Base-by-base conservation (phyloP, 2,113 vertebrate genomes). In the Pica pica region DNA sequence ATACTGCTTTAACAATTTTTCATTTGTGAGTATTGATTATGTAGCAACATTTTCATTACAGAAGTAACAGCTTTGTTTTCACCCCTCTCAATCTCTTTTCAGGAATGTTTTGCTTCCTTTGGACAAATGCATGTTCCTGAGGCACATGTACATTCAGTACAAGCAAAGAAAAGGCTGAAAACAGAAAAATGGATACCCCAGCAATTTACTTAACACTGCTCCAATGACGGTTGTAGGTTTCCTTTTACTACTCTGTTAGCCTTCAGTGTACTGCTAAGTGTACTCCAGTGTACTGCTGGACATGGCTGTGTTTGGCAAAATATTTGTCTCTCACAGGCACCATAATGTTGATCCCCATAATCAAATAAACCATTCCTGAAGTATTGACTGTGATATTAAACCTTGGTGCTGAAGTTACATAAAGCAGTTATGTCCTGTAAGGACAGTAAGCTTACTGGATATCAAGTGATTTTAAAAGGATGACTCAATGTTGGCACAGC, bases 401-500 rank as follows among this genome's bases (percentile, higher is more conserved):
- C 82, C 37, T 75, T 35, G 67, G 19, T 88, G 80, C 57, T 91
- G 69, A 83, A 83, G 69, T 94, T 94, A 95, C 59, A 95, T 55
- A 95, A 96, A 61, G 78, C 87, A 93, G 65, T 69, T 77, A 84
- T 71, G 79, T 16, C 84, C 57, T 85, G 92, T 76, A 91, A 97
- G 78, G 94, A 89, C 89, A 96, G 57, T 27, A 63, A 68, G 88
- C 84, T 95, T 92, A 95, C 37, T 93, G 87, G 88, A 88, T 96
- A 97, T 93, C 94, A 95, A 97, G 90, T 95, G 93, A 96, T 96
- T 98, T 97, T 94, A 96, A 97, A 97, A 97, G 64, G 97, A 98
- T 98, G 97, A 98, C 92, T 98, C 98, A 98, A 47, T 87, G 83
- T 87, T 98, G 97, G 97, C 97, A 95, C 92, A 79, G 87, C 50